Base-by-base conservation (phyloP, 2,797 vertebrate species). In the Trematomus bernacchii region DNA sequence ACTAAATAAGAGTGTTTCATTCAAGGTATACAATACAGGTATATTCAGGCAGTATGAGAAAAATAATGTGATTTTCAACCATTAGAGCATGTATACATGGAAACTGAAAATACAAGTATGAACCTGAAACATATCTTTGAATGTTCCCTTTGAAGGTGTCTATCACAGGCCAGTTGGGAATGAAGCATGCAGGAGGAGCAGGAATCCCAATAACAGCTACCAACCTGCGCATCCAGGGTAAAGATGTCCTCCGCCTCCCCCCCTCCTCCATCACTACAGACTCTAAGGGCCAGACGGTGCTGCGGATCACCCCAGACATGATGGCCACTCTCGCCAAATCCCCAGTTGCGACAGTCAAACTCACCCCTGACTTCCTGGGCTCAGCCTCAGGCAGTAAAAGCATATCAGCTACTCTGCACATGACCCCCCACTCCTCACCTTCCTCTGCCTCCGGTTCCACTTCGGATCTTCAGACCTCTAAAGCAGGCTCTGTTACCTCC, bases 311-410 rank as follows among this genome's bases (percentile, higher is more conserved):
- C 4, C 98, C 98, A 0, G 98, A 99, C 94, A 99, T 99, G 98
- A 98, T 99, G 98, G 98, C 98, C n/a, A 99, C 98, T 0, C 93
- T 99, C 23, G 96, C 98, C 79, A 99, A 99, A 88, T 98, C 97
- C 27, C 98, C 98, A 51, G 96, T 99, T 37, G 96, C 98, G 3
- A 98, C 98, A 0, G 97, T 99, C 79, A 99, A 99, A 90, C 93
- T 99, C 84, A 98, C 96, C 3, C 97, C 98, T n/a, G 98, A 99
- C 88, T 97, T 99, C 80, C 95, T 99, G 65, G 93, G 95, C 44
- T 85, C 95, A 0, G 94, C 93, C 19, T 73, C 93, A 0, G 71
- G 96, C 2, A 90, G 94, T 77, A 99, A 98, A 71, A 96, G 96
- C 92, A 97, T 99, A 88, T 98, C 97, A 0, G 97, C 98, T 1